A percentile compares a stretch with the other conserved stretches of the same genome.
Evolutionary conservation across 2,797 vertebrate species (phyloP).

Genomic region (Halcyon leucocephala): DNA sequence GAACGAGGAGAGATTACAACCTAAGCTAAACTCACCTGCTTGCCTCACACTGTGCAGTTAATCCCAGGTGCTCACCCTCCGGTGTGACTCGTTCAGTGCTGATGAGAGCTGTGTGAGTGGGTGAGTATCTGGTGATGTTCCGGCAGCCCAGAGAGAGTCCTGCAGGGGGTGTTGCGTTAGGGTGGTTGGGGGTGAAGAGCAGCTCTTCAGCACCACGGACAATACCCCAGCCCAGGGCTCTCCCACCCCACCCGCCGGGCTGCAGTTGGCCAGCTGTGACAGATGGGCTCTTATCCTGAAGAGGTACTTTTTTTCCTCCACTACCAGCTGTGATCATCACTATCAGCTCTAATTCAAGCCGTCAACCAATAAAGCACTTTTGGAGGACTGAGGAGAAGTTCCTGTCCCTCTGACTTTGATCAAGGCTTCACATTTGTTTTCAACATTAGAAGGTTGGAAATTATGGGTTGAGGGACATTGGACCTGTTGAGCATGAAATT

Average conservation of each 20-base stretch:
- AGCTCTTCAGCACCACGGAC: neutral
- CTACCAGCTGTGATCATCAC: neutral
- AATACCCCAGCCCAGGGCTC: neutral
- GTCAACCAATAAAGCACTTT: rapidly evolving
- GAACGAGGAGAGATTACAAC: neutral
- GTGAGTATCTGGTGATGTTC: rapidly evolving
- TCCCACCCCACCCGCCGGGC: rapidly evolving
- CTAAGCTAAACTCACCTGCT: neutral
- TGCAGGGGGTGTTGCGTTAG: rapidly evolving
- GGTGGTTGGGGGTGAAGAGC: rapidly evolving
- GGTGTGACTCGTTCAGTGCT: rapidly evolving
- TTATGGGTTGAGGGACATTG: neutral
- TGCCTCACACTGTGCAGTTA: neutral
- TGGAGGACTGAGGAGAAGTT: neutral
- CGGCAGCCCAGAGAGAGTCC: rapidly evolving
- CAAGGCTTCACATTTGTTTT: neutral
- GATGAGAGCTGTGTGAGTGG: rapidly evolving
- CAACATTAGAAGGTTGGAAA: neutral
- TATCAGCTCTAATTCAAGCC: rapidly evolving
- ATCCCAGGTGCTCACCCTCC: rapidly evolving
- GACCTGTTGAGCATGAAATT: neutral
- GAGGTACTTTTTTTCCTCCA: rapidly evolving
- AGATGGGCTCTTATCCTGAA: rapidly evolving
- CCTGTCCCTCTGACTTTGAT: neutral
- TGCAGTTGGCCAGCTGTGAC: neutral